A percentile compares a stretch with the other conserved stretches of the same genome.
Conservation (phyloP, 2,113 vertebrate species). For the Delphinapterus leucas region DNA sequence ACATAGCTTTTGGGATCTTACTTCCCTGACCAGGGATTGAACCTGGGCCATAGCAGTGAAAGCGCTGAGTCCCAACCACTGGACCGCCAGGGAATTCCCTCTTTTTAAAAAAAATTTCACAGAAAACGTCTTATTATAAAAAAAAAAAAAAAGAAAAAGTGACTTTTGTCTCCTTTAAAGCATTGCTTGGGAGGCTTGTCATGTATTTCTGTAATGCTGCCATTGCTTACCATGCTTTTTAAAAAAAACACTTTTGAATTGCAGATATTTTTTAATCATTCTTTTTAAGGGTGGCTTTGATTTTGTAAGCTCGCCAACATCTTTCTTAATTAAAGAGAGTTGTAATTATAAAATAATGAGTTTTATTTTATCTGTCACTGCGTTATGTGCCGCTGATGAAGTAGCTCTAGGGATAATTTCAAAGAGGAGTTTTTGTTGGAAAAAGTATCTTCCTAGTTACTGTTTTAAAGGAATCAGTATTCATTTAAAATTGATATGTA, state of each 20-base stretch:
- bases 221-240: background rate
- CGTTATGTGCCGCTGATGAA: background rate
- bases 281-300: background rate
- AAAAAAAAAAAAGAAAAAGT: constrained; percentile 45
- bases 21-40: background rate
- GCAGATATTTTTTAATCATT: background rate
- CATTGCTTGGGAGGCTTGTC: background rate
- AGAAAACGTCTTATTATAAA: background rate
- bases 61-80: background rate
- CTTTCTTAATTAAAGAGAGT: constrained; percentile 30
- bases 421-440: background rate
- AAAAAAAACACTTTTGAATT: background rate
- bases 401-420: background rate
- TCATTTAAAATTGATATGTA: background rate
- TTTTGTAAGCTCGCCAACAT: background rate
- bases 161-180: background rate
- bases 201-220: background rate
- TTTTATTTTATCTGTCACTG: background rate
- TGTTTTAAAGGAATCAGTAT: background rate
- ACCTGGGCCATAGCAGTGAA: background rate
- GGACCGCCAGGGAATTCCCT: background rate
- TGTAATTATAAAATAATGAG: constrained; percentile 20
- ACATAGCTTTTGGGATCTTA: background rate
- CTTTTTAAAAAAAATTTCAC: background rate
- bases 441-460: background rate